Conservation (phyloP, 1,140 invertebrate species). For the Heliothis virescens region DNA sequence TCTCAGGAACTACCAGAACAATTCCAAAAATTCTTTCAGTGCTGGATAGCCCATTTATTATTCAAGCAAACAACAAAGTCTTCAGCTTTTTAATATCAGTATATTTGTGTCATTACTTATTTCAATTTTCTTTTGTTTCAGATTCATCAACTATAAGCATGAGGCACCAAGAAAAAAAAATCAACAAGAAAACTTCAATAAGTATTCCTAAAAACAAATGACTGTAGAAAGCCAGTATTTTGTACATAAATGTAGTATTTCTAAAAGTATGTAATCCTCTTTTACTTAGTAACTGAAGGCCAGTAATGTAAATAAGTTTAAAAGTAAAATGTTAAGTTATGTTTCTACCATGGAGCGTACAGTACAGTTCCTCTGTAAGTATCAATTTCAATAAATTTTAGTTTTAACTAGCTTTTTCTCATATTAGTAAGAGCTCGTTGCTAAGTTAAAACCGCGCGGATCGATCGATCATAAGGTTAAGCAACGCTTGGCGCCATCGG, state of each 20-base stretch:
- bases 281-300: slow-evolving; percentile 23
- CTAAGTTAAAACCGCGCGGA: no score
- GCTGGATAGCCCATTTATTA: no score
- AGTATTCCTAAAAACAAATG: slow-evolving; percentile 2
- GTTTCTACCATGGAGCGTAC: slow-evolving; percentile 20
- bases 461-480: no score
- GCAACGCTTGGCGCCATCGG: no score
- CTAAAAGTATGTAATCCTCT: slow-evolving; percentile 19
- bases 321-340: slow-evolving; percentile 6
- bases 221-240: slow-evolving; percentile 38
- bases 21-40: no score
- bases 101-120: background rate
- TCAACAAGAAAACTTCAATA: background rate
- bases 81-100: no score
- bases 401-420: no score
- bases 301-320: slow-evolving; percentile 26
- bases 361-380: background rate
- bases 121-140: slow-evolving; percentile 33
- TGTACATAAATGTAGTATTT: slow-evolving; percentile 1
- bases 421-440: no score
- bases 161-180: background rate
- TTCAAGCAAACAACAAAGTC: no score
- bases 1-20: no score
- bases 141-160: slow-evolving; percentile 21
- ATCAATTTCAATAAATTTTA: background rate